These are phyloP conservation scores for Microcebus murinus DNA, from an alignment of 2,113 vertebrate species.

Conservation along the genomic window DNA sequence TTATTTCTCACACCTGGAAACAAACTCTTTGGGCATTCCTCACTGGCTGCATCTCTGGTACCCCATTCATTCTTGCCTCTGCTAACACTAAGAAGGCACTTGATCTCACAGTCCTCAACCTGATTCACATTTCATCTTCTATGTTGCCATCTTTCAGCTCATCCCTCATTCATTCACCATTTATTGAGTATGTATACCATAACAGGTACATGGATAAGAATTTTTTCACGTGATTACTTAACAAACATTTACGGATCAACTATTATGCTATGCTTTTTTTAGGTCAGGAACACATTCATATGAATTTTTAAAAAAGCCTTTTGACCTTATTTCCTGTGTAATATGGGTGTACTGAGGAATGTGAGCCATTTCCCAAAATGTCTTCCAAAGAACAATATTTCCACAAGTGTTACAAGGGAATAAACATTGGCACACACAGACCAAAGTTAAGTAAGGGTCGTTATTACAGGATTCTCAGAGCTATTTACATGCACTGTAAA, in stretches of 20 bases:
- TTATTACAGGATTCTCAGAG: not conserved
- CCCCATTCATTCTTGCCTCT: not conserved
- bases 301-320: not conserved
- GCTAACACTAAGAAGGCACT: not conserved
- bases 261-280: not conserved
- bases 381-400: not conserved
- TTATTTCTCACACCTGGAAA: not conserved
- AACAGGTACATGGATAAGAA: not conserved
- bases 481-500: not conserved
- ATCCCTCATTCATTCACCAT: not conserved
- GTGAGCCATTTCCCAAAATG: not conserved
- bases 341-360: not conserved
- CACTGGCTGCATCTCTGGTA: not conserved
- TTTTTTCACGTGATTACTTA: not conserved
- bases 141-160: not conserved
- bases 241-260: not conserved
- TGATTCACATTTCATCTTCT: not conserved
- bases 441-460: not conserved
- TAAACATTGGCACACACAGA: not conserved
- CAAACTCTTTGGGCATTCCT: not conserved
- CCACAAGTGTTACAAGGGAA: not conserved
- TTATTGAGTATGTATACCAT: not conserved
- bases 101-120: not conserved
- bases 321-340: not conserved
- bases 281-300: not conserved